phyloP scores from a whole-genome alignment of 2,113 vertebrate species.

The Cephalopholis sonnerati region DNA sequence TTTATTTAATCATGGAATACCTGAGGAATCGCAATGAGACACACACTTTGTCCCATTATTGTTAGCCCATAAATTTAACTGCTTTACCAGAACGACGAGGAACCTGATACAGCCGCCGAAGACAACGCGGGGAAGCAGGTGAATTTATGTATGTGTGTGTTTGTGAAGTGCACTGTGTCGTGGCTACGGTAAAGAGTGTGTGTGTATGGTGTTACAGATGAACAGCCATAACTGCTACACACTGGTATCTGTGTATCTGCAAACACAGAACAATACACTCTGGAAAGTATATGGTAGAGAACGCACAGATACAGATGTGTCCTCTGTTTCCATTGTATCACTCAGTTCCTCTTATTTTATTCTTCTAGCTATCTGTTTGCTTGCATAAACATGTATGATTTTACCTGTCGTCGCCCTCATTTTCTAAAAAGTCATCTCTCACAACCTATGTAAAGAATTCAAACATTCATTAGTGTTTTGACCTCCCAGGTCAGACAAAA shows the following conservation, averaged over 20 bases:
- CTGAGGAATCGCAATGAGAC: constrained; percentile 83
- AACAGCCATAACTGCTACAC: constrained; percentile 57
- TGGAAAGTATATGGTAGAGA: constrained; percentile 30
- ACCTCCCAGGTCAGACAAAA: constrained; percentile 18
- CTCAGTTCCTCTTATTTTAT: constrained; percentile 8
- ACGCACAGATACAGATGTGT: constrained; percentile 45
- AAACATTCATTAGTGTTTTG: constrained; percentile 31
- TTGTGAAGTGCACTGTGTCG: constrained; percentile 51
- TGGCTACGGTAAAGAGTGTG: constrained; percentile 32
- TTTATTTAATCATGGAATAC: constrained; percentile 90
- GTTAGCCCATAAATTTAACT: constrained; percentile 82
- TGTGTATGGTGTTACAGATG: constrained; percentile 54
- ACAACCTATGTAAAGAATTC: constrained; percentile 33
- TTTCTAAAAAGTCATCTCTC: neutral
- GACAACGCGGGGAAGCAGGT: constrained; percentile 72
- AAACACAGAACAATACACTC: constrained; percentile 42
- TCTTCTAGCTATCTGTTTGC: neutral
- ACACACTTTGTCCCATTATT: constrained; percentile 82
- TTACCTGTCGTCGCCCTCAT: neutral
- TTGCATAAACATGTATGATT: constrained; percentile 12
- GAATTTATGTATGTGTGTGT: constrained; percentile 76
- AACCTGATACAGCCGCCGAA: constrained; percentile 63
- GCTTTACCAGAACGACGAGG: constrained; percentile 71
- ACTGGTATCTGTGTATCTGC: constrained; percentile 62
- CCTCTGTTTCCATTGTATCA: neutral